Percentiles rank a stretch among this genome's conserved stretches.
Evolutionary conservation across 1,140 invertebrate species (phyloP).

Genomic region (Plutomurus gul): DNA sequence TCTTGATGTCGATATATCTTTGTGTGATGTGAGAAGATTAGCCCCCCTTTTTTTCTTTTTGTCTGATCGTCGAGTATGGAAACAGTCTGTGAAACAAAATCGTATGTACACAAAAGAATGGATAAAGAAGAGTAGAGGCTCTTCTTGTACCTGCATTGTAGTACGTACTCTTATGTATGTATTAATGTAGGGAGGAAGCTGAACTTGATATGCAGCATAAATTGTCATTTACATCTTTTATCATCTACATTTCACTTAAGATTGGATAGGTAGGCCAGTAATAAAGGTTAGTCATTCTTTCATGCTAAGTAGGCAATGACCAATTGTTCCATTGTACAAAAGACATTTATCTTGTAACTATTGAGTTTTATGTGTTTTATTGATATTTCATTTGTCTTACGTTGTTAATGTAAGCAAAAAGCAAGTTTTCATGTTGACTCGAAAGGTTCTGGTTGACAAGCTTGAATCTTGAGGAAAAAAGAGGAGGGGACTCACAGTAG

Average conservation of each 20-base stretch:
- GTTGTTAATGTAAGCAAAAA: constrained; percentile 25
- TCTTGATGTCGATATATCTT: too few species aligned
- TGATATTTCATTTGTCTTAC: constrained; percentile 31
- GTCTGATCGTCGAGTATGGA: neutral
- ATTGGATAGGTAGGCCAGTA: neutral
- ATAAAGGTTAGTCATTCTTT: too few species aligned
- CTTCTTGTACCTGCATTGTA: too few species aligned
- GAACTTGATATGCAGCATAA: constrained; percentile 13
- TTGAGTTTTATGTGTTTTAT: constrained; percentile 33
- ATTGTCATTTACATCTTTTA: neutral
- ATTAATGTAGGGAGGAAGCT: too few species aligned
- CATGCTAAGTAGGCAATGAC: too few species aligned
- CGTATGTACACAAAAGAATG: too few species aligned
- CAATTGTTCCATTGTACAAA: neutral
- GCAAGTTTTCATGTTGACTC: neutral
- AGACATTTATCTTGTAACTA: constrained; percentile 31
- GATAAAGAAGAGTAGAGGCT: neutral
- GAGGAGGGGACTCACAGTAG: neutral
- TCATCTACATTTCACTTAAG: neutral
- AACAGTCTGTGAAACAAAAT: too few species aligned
- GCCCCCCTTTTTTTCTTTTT: neutral
- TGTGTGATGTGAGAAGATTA: neutral
- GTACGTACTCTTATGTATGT: too few species aligned
- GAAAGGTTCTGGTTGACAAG: neutral
- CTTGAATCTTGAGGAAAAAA: too few species aligned